phyloP scores from a whole-genome alignment of 2,797 vertebrate genomes.

The Moxostoma hubbsi region DNA sequence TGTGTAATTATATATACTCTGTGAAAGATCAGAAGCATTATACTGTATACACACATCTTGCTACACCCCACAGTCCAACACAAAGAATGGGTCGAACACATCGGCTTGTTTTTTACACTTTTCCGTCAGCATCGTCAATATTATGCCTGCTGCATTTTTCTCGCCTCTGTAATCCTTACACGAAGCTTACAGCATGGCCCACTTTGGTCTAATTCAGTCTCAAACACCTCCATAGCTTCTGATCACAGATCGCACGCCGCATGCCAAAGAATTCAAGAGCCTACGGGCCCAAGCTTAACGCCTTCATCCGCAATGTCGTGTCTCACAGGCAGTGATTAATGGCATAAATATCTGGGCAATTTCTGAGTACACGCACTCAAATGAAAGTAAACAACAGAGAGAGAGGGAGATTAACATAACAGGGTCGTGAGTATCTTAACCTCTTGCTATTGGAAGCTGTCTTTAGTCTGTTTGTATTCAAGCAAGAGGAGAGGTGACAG shows the following conservation, averaged over 20 bases:
- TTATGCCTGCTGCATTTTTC: constrained; percentile 65
- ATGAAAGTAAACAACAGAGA: constrained; percentile 18
- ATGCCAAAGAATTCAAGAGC: constrained; percentile 33
- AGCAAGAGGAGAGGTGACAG: constrained; percentile 47
- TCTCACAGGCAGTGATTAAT: constrained; percentile 63
- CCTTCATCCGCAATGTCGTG: constrained; percentile 36
- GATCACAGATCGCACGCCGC: constrained; percentile 54
- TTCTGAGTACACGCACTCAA: neutral
- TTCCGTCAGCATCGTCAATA: constrained; percentile 70
- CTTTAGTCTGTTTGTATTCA: constrained; percentile 57
- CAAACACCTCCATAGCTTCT: constrained; percentile 64
- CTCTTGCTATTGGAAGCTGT: constrained; percentile 44
- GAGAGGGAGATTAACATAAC: constrained; percentile 29
- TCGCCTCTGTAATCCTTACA: constrained; percentile 66
- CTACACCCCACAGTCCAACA: neutral
- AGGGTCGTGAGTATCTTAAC: constrained; percentile 49
- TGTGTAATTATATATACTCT: neutral
- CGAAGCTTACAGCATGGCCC: constrained; percentile 58
- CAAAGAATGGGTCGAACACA: constrained; percentile 16
- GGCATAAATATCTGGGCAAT: constrained; percentile 46
- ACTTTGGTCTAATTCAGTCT: constrained; percentile 70
- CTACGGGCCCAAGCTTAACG: constrained; percentile 30
- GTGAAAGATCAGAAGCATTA: constrained; percentile 8
- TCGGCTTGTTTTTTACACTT: constrained; percentile 48
- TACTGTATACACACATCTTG: neutral